Evolutionary conservation across 2,888 invertebrate genomes (phyloP).

Genomic region (Archaeoteleia sp.): DNA sequence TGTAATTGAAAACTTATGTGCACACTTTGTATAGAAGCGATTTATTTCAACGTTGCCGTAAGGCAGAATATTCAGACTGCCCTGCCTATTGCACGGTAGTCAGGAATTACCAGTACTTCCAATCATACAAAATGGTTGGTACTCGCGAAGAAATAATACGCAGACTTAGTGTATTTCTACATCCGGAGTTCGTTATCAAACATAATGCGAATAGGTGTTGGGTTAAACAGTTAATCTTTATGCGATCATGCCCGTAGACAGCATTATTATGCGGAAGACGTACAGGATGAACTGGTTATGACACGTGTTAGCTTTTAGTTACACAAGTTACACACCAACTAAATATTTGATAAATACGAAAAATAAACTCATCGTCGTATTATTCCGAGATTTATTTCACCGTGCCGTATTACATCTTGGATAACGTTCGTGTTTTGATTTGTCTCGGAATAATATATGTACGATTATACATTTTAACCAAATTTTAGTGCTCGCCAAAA

Average conservation of each 20-base stretch:
- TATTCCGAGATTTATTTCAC: too few species aligned
- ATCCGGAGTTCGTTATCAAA: slow-evolving; percentile 60
- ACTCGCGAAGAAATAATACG: slow-evolving; percentile 30
- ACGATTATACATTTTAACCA: too few species aligned
- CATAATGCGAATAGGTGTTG: slow-evolving; percentile 19
- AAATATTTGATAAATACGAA: too few species aligned
- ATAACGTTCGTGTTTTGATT: too few species aligned
- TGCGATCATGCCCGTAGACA: background rate
- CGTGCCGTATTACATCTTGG: too few species aligned
- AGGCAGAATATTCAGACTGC: slow-evolving; percentile 51
- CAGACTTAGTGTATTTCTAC: slow-evolving; percentile 59
- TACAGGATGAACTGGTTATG: slow-evolving; percentile 4
- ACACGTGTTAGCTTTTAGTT: slow-evolving; percentile 3
- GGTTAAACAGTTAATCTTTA: slow-evolving; percentile 22
- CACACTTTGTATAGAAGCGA: background rate
- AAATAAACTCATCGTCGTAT: too few species aligned
- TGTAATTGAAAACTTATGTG: slow-evolving; percentile 6
- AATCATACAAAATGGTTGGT: slow-evolving; percentile 39
- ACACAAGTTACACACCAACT: background rate
- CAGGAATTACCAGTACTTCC: slow-evolving; percentile 52
- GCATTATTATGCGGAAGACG: slow-evolving; percentile 11
- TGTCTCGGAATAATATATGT: too few species aligned
- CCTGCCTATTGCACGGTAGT: slow-evolving; percentile 38
- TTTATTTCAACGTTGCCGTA: slow-evolving; percentile 45
- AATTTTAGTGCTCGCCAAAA: too few species aligned